Evolutionary conservation across 2,888 invertebrate species (phyloP), one percentile per base, ranked within the genome.

Genomic region (Dysmachus trigonus): DNA sequence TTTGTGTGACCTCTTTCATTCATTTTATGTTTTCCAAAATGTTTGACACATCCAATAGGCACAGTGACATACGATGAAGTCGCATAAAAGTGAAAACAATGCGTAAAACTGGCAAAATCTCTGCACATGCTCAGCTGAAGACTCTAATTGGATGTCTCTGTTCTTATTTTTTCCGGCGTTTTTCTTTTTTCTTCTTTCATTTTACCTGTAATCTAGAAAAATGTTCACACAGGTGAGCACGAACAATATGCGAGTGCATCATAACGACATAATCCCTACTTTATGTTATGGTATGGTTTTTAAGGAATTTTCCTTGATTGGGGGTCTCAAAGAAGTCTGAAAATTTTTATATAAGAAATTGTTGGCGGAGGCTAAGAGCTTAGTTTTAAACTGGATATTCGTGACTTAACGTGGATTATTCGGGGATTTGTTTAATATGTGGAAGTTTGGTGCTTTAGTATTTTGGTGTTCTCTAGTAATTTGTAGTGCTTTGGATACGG

Each of bases 151-250:
- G 38, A 62, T 62, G 27, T 62, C 62, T 62, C 27, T n/a, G 62
- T 62, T 62, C 27, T 62, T 62, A 27, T 62, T 62, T 51, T 51
- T 35, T 35, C 71, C 35, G 47, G 51, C 51, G 51, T 31, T 33
- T 76, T 33, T 27, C 3, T 22, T 47, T n/a, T 51, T 51, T 18
- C 8, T 62, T 53, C 53, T 18, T 53, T n/a, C n/a, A 41, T 41
- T 7, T 47, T 47, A 27, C 47, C 10, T 74, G 22, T 33, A 74
- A 15, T 22, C 6, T 30, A 53, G 30, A 77, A 31, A 41, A 38
- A 27, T 62, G 10, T 85, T 85, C 53, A 53, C 85, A 85, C 76
- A 35, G 76, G n/a, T 85, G 85, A 47, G 13, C 85, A 76, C 30
- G 53, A 85, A 85, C 85, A 85, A 85, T 85, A 85, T 38, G 62